Evolutionary conservation across 2,888 invertebrate species (phyloP), one percentile per base, ranked within the genome.

Genomic region (Empis stercorea): DNA sequence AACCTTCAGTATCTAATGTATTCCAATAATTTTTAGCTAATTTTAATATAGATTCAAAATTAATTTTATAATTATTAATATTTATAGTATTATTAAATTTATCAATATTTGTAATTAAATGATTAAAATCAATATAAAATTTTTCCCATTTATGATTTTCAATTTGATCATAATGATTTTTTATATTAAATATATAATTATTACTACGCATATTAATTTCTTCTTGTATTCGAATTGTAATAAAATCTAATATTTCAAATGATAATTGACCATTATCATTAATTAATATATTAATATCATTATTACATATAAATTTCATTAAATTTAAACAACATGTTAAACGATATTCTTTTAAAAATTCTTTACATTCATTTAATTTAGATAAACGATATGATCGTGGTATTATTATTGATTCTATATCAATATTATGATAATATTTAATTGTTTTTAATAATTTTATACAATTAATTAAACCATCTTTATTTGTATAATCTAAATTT

Each of bases 241-340:
- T n/a, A n/a, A n/a, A n/a, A n/a, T n/a, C n/a, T n/a, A n/a, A n/a
- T n/a, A n/a, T n/a, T n/a, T 34, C 34, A n/a, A 34, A 13, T 34
- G n/a, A n/a, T 34, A 34, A n/a, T 34, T 34, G 13, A n/a, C 23
- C 23, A 27, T 9, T 7, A 7, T 27, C 2, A 27, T 7, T 7
- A 6, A 9, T 27, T 10, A 15, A n/a, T 16, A 10, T 10, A 3
- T 16, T 17, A 17, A 3, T 11, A 11, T 11, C 7, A 15, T 30
- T 27, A 6, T 27, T 7, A 27, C 7, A 7, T 7, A 27, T 27
- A 27, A 6, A 27, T 27, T 27, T 27, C 2, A 92, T 64, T 46
- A 91, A 68, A 52, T 81, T 81, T 44, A 83, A 78, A 54, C 87
- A 86, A 4, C 87, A 84, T 3, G 87, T 88, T 46, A 82, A 70